Evolutionary conservation across 1,140 invertebrate species (phyloP), one percentile per base, ranked within the genome.

Genomic region (Drosophila lacertosa): DNA sequence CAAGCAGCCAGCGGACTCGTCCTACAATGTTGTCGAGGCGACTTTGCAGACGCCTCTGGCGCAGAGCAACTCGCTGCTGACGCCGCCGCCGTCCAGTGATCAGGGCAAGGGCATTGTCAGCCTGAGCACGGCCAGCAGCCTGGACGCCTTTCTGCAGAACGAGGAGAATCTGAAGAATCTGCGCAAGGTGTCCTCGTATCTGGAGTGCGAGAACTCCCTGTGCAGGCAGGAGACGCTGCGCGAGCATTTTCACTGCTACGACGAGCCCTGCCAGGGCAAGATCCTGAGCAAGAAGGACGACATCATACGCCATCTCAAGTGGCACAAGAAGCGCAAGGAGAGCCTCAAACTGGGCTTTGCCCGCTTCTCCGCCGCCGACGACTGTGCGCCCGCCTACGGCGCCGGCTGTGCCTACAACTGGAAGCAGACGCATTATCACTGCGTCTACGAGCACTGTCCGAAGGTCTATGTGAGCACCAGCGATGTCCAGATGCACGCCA

Each of bases 401-500:
- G 89, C 93, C 24, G 94, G 94, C 44, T 99, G 98, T 92, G 95
- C 95, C 2, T 98, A 99, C 92, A 99, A 99, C 92, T 93, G 97
- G 60, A 98, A 98, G 90, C 98, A 99, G 92, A 99, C 98, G 0
- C 98, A 99, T 91, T 99, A 99, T 92, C 98, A 99, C 91, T 99
- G 98, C 92, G 95, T 99, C 57, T 98, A 99, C 92, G 95, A 97
- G 89, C 96, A 96, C 74, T 99, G 98, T 93, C 97, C 98, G 93
- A 99, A 99, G 92, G 97, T 99, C 0, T 99, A 99, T 92, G 98
- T 99, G 91, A 99, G 97, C 80, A 99, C 98, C 3, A 99, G 97
- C 26, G 98, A 99, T 92, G 98, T 99, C 1, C 98, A 99, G 92
- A 99, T 99, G 98, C 98, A 99, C 91, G 98, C 98, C 2, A 99